Evolutionary conservation across 2,113 vertebrate genomes (phyloP).

Genomic region (Motacilla alba): DNA sequence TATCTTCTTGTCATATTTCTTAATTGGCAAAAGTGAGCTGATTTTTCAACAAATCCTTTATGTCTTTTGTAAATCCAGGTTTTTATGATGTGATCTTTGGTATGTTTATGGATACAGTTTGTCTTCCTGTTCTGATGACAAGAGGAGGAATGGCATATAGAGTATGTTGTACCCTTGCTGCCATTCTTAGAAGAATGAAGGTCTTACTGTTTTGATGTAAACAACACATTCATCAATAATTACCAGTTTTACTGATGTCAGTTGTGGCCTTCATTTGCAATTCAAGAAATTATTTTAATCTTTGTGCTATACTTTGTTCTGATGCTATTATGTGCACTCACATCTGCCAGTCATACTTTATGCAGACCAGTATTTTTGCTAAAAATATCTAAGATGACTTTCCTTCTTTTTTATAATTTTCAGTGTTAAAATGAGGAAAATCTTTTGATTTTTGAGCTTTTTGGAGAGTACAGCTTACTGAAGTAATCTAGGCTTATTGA

Average conservation of each 20-base stretch:
- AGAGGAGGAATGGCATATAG: not conserved
- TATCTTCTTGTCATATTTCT: not conserved
- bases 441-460: not conserved
- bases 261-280: not conserved
- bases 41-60: not conserved
- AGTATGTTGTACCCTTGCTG: not conserved
- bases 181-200: not conserved
- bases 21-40: not conserved
- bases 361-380: not conserved
- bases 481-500: not conserved
- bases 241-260: not conserved
- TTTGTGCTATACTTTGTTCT: not conserved
- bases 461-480: not conserved
- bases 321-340: not conserved
- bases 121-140: not conserved
- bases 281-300: not conserved
- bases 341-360: not conserved
- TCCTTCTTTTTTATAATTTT: not conserved
- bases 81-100: not conserved
- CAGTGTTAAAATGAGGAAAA: not conserved
- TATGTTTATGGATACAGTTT: not conserved
- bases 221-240: not conserved
- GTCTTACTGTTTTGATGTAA: not conserved
- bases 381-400: not conserved
- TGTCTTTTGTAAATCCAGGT: not conserved